phyloP scores from a whole-genome alignment of 2,888 invertebrate genomes.

The Lasioglossum zephyrum region DNA sequence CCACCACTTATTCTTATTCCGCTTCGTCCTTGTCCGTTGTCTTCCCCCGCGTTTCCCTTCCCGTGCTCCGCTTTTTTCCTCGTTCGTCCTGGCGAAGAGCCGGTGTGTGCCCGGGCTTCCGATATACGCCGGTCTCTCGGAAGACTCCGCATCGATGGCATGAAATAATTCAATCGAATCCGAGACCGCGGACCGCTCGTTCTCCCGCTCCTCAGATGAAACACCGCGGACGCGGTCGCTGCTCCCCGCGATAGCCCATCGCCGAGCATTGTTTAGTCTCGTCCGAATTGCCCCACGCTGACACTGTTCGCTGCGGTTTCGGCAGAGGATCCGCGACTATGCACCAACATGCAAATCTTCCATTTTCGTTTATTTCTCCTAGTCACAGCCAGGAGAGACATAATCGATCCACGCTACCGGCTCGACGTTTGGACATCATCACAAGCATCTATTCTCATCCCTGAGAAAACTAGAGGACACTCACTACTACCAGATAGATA shows the following conservation, averaged over 20 bases:
- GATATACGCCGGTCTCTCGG: slow-evolving; percentile 58
- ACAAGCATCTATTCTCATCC: too few species aligned
- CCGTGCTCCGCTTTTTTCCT: slow-evolving; percentile 32
- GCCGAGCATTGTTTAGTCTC: slow-evolving; percentile 58
- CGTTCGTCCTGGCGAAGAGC: slow-evolving; percentile 18
- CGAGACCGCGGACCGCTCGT: slow-evolving; percentile 32
- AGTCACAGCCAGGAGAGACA: neutral
- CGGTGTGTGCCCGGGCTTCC: slow-evolving; percentile 54
- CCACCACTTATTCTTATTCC: slow-evolving; percentile 50
- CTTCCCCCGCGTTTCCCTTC: slow-evolving; percentile 43
- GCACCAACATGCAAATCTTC: slow-evolving; percentile 39
- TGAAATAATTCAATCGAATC: slow-evolving; percentile 74
- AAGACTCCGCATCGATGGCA: slow-evolving; percentile 62
- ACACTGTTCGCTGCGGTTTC: slow-evolving; percentile 42
- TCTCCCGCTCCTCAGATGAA: slow-evolving; percentile 43
- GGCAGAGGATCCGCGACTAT: neutral
- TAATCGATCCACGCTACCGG: slow-evolving; percentile 18
- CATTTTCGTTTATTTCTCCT: neutral
- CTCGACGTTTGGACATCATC: neutral
- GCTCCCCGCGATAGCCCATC: slow-evolving; percentile 62
- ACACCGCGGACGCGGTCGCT: slow-evolving; percentile 34
- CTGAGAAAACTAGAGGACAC: too few species aligned
- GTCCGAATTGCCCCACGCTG: slow-evolving; percentile 46
- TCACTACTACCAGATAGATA: too few species aligned
- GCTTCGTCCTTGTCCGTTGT: slow-evolving; percentile 47